Conservation (phyloP, 2,888 invertebrate species). For the Poecilobothrus nobilitatus region DNA sequence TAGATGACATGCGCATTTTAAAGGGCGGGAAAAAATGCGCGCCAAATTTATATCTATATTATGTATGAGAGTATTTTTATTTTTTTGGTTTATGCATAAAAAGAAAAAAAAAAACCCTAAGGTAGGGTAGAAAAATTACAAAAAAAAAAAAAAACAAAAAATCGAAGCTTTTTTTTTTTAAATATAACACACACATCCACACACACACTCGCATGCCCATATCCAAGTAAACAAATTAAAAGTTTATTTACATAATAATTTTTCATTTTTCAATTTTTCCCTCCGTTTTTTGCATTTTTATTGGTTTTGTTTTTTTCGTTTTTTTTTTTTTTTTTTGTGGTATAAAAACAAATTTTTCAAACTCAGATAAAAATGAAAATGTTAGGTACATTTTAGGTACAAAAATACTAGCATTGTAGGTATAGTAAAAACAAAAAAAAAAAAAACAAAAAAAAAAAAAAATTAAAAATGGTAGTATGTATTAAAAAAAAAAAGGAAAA, state of each 20-base stretch:
- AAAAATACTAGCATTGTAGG: no score
- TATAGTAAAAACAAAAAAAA: no score
- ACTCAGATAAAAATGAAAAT: no score
- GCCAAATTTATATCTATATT: constrained; percentile 3
- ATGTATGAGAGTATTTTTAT: not conserved
- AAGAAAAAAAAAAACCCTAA: not conserved
- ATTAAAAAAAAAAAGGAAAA: no score
- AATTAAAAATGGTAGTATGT: no score
- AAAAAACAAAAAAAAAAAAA: no score
- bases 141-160: not conserved
- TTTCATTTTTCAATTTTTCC: constrained; percentile 4
- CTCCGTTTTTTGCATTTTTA: not conserved
- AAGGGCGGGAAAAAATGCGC: constrained; percentile 13
- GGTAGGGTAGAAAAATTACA: not conserved
- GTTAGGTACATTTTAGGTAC: no score
- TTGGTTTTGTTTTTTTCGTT: no score
- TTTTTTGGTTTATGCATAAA: not conserved
- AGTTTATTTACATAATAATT: constrained; percentile 1
- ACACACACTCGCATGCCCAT: not conserved
- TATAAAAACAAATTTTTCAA: no score
- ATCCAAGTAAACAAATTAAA: not conserved
- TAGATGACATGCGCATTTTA: constrained; percentile 8
- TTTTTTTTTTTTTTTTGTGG: no score
- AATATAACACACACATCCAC: no score
- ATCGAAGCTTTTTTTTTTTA: no score